Percentiles rank a stretch among this genome's conserved stretches.
These are phyloP conservation scores for Ammospiza maritima DNA, from an alignment of 2,797 vertebrate genomes.

Conservation along the genomic window DNA sequence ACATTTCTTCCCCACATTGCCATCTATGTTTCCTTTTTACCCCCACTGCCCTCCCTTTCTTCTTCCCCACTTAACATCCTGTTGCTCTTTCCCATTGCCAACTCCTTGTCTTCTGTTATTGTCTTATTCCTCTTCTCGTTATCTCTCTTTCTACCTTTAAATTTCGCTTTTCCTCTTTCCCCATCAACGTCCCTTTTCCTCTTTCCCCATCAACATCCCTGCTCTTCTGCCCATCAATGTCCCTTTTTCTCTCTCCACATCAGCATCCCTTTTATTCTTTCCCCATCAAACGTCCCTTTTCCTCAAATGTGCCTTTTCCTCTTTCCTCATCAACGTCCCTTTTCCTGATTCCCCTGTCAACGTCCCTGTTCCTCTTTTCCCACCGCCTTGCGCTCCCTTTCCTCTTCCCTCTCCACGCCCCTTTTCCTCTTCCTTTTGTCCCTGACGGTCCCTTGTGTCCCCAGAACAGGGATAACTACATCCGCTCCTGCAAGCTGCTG, in stretches of 20 bases:
- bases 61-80: background rate
- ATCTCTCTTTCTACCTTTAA: accelerated
- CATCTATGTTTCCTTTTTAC: background rate
- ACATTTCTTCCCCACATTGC: accelerated
- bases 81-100: background rate
- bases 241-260: background rate
- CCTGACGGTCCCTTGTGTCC: background rate
- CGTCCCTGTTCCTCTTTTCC: background rate
- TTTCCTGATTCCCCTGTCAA: background rate
- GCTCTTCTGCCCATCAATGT: background rate
- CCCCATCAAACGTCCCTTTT: no score
- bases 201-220: no score
- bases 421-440: background rate
- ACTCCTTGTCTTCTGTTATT: background rate
- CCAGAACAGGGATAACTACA: slow-evolving; percentile 97
- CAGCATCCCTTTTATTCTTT: background rate
- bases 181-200: no score
- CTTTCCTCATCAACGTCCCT: background rate
- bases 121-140: background rate
- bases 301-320: no score
- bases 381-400: no score
- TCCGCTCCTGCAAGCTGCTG: slow-evolving; percentile 97
- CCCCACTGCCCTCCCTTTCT: accelerated
- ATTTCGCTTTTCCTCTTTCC: background rate
- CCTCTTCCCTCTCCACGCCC: background rate